These are phyloP conservation scores for Acyrthosiphon pisum DNA, from an alignment of 1,140 invertebrate genomes.

Conservation along the genomic window DNA sequence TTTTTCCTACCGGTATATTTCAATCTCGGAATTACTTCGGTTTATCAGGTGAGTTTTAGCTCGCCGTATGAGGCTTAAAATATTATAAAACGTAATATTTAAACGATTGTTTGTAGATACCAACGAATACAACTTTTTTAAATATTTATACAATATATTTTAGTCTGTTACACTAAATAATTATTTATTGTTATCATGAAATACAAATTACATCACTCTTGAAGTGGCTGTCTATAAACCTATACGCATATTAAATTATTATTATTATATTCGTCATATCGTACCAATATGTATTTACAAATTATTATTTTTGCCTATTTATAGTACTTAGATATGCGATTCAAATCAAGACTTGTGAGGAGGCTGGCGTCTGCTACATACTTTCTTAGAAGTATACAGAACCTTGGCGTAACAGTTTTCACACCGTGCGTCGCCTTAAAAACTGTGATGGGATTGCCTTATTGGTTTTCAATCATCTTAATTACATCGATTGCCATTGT, in stretches of 20 bases:
- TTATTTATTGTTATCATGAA: neutral
- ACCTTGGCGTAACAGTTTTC: conserved; percentile 82
- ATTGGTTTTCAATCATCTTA: conserved; percentile 78
- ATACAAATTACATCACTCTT: neutral
- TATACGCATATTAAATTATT: neutral
- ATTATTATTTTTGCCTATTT: conserved; percentile 59
- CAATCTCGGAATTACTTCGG: conserved; percentile 80
- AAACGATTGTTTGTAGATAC: neutral
- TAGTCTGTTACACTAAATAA: no score
- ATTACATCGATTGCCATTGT: conserved; percentile 78
- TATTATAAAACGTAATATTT: neutral
- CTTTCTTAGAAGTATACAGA: conserved; percentile 77
- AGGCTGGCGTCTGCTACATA: conserved; percentile 82
- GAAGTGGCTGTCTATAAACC: neutral
- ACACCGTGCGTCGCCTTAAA: conserved; percentile 83
- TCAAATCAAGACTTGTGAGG: conserved; percentile 78
- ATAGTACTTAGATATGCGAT: conserved; percentile 80
- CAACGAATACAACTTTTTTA: neutral
- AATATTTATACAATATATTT: neutral
- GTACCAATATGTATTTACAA: neutral
- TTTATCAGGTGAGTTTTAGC: conserved; percentile 71
- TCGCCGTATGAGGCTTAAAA: neutral
- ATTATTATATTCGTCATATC: no score
- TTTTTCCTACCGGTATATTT: conserved; percentile 85
- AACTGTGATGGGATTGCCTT: conserved; percentile 79